These are phyloP conservation scores for Saxidomus purpurata DNA, from an alignment of 1,140 invertebrate genomes.

Conservation along the genomic window DNA sequence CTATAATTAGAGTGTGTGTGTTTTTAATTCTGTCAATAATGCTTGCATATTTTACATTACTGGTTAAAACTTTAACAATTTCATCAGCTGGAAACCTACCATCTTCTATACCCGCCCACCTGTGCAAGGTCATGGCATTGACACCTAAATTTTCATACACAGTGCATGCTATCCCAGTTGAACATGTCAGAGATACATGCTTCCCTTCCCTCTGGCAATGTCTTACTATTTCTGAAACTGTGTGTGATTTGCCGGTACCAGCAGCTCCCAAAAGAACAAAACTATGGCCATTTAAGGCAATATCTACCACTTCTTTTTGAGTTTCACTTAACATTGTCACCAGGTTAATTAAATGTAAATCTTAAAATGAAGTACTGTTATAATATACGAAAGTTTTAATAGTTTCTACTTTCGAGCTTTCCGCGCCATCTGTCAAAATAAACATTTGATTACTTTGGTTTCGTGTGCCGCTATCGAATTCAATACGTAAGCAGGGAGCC, in stretches of 20 bases:
- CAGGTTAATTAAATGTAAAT: no score
- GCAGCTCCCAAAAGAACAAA: slow-evolving; percentile 55
- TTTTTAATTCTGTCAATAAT: background rate
- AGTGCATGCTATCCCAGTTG: slow-evolving; percentile 45
- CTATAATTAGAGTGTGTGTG: slow-evolving; percentile 21
- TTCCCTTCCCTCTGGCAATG: background rate
- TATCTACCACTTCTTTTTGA: slow-evolving; percentile 41
- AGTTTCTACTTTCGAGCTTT: no score
- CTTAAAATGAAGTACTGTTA: no score
- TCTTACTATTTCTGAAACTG: slow-evolving; percentile 5
- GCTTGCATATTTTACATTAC: background rate
- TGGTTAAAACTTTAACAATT: background rate
- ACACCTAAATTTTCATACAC: background rate
- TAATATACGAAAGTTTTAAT: no score
- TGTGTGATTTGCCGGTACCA: slow-evolving; percentile 63
- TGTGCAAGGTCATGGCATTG: slow-evolving; percentile 49
- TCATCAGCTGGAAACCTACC: background rate
- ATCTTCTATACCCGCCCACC: slow-evolving; percentile 39
- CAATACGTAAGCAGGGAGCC: no score
- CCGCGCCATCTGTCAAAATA: no score
- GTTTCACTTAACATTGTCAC: no score
- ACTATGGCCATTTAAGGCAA: slow-evolving; percentile 56
- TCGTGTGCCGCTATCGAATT: no score
- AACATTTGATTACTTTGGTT: no score
- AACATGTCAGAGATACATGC: slow-evolving; percentile 8